Conservation (phyloP, 2,888 invertebrate species). For the Smittia sp. region DNA sequence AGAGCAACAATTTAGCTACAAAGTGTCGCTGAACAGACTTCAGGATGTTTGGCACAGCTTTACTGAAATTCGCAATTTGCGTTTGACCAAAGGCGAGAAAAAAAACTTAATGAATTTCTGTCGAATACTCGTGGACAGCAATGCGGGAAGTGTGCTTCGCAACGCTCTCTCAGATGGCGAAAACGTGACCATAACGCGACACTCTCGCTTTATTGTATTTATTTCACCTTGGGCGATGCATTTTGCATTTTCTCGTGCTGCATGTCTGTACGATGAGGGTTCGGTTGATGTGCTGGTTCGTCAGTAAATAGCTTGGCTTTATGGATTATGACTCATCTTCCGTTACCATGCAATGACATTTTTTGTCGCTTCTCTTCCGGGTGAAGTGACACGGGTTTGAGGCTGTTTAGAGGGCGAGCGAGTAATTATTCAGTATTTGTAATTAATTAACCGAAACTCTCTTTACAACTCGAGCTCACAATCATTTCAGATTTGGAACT, state of each 20-base stretch:
- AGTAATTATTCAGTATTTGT: slow-evolving; percentile 3
- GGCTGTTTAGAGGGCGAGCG: neutral
- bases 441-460: slow-evolving; percentile 23
- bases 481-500: neutral
- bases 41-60: neutral
- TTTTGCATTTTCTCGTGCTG: slow-evolving; percentile 2
- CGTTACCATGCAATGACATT: neutral
- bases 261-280: slow-evolving; percentile 1
- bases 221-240: slow-evolving; percentile 20
- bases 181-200: slow-evolving; percentile 25
- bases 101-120: neutral
- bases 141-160: slow-evolving; percentile 10
- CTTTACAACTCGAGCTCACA: neutral
- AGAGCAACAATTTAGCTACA: slow-evolving; percentile 1
- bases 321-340: slow-evolving; percentile 20
- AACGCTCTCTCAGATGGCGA: slow-evolving; percentile 1
- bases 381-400: neutral
- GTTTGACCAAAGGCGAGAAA: neutral
- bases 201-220: slow-evolving; percentile 21
- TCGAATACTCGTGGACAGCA: neutral
- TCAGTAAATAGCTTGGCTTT: neutral
- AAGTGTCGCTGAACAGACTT: neutral
- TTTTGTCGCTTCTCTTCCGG: neutral
- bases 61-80: neutral
- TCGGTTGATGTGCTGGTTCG: slow-evolving; percentile 7